Conservation (phyloP, 2,797 vertebrate genomes). For the Betta splendens region DNA sequence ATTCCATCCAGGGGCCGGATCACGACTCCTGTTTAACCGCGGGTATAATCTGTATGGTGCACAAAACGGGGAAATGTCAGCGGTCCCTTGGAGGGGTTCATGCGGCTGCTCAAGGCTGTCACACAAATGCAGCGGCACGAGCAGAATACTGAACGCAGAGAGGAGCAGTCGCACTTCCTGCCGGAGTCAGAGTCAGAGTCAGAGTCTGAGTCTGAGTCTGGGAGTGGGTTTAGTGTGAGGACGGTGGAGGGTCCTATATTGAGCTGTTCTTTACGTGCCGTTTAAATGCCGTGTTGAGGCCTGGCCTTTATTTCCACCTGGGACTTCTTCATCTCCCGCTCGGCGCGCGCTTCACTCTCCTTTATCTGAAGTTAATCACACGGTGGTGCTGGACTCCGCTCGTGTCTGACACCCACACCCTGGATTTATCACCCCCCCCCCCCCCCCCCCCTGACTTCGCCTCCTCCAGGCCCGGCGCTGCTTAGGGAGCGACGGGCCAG, state of each 20-base stretch:
- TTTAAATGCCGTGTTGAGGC: slow-evolving; percentile 13
- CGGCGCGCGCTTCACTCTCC: slow-evolving; percentile 33
- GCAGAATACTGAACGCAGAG: slow-evolving; percentile 4
- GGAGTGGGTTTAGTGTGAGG: neutral
- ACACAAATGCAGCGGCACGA: slow-evolving; percentile 22
- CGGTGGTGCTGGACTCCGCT: slow-evolving; percentile 35
- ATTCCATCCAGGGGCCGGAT: slow-evolving; percentile 62
- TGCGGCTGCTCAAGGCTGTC: slow-evolving; percentile 49
- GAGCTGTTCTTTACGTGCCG: slow-evolving; percentile 1
- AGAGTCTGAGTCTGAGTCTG: too few relatives aligned
- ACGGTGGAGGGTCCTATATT: too few relatives aligned
- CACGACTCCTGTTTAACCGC: slow-evolving; percentile 52
- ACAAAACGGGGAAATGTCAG: slow-evolving; percentile 70
- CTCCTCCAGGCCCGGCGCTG: slow-evolving; percentile 24
- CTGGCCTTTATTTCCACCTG: slow-evolving; percentile 36
- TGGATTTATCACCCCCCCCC: slow-evolving; percentile 59
- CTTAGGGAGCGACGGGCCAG: slow-evolving; percentile 37
- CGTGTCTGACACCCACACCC: slow-evolving; percentile 46
- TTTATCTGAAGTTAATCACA: slow-evolving; percentile 64
- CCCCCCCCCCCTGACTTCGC: slow-evolving; percentile 47
- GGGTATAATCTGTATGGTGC: slow-evolving; percentile 55
- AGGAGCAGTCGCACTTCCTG: slow-evolving; percentile 19
- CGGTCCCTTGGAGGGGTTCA: slow-evolving; percentile 57
- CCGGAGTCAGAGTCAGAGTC: slow-evolving; percentile 21
- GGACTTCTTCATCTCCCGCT: slow-evolving; percentile 41